phyloP scores from a whole-genome alignment of 2,888 invertebrate genomes.

The Linnaemya tessellans region DNA sequence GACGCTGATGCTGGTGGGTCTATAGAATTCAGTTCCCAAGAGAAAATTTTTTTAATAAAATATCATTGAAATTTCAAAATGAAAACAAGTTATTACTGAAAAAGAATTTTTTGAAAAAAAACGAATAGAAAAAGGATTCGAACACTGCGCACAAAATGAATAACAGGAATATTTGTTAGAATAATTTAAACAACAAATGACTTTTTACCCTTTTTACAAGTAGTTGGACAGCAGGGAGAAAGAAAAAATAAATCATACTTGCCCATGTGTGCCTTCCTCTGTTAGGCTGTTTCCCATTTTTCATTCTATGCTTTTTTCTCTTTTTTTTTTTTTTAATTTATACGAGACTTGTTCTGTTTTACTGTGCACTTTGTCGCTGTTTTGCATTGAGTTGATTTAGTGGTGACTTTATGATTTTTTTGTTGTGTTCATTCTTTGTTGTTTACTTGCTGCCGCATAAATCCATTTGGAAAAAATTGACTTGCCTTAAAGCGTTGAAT shows the following conservation, averaged over 20 bases:
- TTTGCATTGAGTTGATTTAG: conserved; percentile 50
- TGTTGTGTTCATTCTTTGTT: conserved; percentile 6
- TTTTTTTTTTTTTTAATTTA: not conserved
- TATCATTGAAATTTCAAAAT: conserved; percentile 37
- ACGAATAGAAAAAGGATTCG: conserved; percentile 46
- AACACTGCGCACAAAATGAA: conserved; percentile 51
- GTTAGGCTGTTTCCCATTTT: conserved; percentile 7
- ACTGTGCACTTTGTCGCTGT: conserved; percentile 36
- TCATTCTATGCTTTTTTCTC: not conserved
- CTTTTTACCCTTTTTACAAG: conserved; percentile 61
- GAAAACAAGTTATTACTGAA: conserved; percentile 21
- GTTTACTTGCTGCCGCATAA: conserved; percentile 58
- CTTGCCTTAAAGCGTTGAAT: conserved; percentile 59
- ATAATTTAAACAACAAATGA: conserved; percentile 38
- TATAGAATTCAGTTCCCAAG: conserved; percentile 61
- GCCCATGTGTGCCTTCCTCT: not conserved
- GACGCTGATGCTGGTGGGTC: conserved; percentile 60
- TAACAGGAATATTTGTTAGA: conserved; percentile 34
- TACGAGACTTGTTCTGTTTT: conserved; percentile 17
- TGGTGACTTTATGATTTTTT: conserved; percentile 50
- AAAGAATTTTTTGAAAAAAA: conserved; percentile 10
- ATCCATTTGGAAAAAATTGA: conserved; percentile 64
- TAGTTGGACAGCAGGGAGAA: conserved; percentile 32
- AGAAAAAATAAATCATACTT: conserved; percentile 23
- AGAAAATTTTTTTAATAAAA: conserved; percentile 42